phyloP scores from a whole-genome alignment of 2,888 invertebrate genomes.

The Oligia strigilis region DNA sequence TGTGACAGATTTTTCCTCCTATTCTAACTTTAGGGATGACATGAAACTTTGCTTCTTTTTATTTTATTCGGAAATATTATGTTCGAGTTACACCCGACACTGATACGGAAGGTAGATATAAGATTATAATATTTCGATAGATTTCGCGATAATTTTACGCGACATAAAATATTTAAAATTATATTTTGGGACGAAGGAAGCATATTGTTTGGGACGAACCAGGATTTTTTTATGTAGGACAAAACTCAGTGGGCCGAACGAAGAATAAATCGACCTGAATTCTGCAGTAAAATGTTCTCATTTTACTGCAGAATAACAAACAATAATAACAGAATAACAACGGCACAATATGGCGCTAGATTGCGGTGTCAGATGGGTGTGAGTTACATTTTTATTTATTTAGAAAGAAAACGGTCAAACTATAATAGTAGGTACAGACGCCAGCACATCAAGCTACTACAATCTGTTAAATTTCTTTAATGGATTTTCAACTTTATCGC shows the following conservation, averaged over 20 bases:
- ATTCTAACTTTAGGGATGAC: not conserved
- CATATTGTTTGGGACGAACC: no score
- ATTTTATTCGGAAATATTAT: not conserved
- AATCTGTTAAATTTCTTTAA: no score
- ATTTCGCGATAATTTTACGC: not conserved
- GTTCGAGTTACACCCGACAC: not conserved
- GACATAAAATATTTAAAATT: no score
- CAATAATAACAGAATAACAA: not conserved
- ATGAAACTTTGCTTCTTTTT: not conserved
- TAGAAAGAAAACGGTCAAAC: not conserved
- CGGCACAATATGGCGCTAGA: not conserved
- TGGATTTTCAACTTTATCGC: no score
- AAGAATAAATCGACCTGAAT: not conserved
- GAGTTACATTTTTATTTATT: not conserved
- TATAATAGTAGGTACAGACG: not conserved
- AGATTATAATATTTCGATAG: not conserved
- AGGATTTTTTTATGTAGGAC: no score
- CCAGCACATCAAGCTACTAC: no score
- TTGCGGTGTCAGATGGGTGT: not conserved
- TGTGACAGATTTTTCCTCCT: not conserved
- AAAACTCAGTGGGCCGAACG: no score
- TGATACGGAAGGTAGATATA: not conserved
- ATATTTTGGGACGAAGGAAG: no score
- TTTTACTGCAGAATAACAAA: no score
- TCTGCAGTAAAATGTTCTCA: not conserved